Evolutionary conservation across 2,888 invertebrate species (phyloP), one percentile per base, ranked within the genome.

Genomic region (Sussaba pulchella): DNA sequence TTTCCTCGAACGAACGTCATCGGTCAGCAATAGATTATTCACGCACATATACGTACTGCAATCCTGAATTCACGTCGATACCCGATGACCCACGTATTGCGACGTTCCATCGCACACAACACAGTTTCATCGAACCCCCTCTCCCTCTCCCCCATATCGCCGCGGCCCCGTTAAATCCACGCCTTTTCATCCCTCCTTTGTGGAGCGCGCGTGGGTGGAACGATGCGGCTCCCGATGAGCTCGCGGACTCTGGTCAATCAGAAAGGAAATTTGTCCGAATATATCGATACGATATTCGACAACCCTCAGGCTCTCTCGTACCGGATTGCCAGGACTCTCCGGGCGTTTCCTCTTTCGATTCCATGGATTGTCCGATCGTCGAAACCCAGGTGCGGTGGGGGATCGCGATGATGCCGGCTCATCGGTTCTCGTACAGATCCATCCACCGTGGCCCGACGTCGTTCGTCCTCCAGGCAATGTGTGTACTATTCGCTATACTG

Each of bases 231-330:
- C 61, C 59, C 59, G 39, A 59, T 41, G 31, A 57, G 31, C 31
- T 36, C 41, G 41, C 41, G 41, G 41, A 41, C 61, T 31, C 31
- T 61, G 41, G 61, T 61, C 61, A 61, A 61, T 61, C 61, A 61
- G 36, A 61, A 61, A 61, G 36, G 61, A 61, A 61, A 61, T 61
- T 61, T 61, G 39, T 21, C 41, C 21, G 61, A 61, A 61, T 41
- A 61, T 41, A 61, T 41, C 17, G 39, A 61, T 41, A 19, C 57
- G 31, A 57, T 36, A 57, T 57, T 57, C 57, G 31, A 57, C 57
- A 8, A 17, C 14, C 31, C 36, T 26, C 57, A 57, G 9, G 0
- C 45, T n/a, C 45, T 45, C 45, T 2, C 6, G 6, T 31, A 31
- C 2, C 45, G 45, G 10, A 3, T 45, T n/a, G 12, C 50, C 52